Conservation (phyloP, 1,140 invertebrate genomes). For the Sycophaga agraensis region DNA sequence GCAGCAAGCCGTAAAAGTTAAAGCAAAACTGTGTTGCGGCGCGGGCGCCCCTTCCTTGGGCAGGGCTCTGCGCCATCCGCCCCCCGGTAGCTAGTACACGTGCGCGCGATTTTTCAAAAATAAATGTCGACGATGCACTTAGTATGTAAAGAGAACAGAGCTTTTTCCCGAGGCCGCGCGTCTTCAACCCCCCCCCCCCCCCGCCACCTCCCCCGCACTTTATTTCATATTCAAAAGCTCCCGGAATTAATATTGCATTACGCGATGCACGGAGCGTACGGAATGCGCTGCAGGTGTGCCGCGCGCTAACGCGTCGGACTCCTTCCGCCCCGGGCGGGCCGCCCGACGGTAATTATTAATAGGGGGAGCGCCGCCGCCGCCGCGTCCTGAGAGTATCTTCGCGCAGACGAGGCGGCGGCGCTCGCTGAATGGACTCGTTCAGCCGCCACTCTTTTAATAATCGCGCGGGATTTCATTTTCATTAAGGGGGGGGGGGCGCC, state of each 20-base stretch:
- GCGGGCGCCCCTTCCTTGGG: too few relatives aligned
- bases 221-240: slow-evolving; percentile 44
- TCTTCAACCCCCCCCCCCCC: neutral
- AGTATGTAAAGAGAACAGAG: slow-evolving; percentile 45
- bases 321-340: neutral
- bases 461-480: neutral
- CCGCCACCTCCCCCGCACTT: slow-evolving; percentile 23
- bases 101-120: slow-evolving; percentile 13
- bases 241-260: slow-evolving; percentile 48
- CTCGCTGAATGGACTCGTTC: neutral
- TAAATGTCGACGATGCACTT: slow-evolving; percentile 37
- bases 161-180: slow-evolving; percentile 32
- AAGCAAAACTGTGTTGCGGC: too few relatives aligned
- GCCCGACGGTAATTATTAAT: slow-evolving; percentile 24
- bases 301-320: neutral
- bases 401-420: too few relatives aligned
- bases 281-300: slow-evolving; percentile 26
- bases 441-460: neutral
- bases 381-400: too few relatives aligned
- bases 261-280: slow-evolving; percentile 17
- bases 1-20: too few relatives aligned
- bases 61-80: neutral
- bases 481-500: too few relatives aligned
- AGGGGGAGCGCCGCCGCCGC: neutral
- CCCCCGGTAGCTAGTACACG: neutral